phyloP scores from a whole-genome alignment of 2,113 vertebrate species.

The Formicarius rufipectus region DNA sequence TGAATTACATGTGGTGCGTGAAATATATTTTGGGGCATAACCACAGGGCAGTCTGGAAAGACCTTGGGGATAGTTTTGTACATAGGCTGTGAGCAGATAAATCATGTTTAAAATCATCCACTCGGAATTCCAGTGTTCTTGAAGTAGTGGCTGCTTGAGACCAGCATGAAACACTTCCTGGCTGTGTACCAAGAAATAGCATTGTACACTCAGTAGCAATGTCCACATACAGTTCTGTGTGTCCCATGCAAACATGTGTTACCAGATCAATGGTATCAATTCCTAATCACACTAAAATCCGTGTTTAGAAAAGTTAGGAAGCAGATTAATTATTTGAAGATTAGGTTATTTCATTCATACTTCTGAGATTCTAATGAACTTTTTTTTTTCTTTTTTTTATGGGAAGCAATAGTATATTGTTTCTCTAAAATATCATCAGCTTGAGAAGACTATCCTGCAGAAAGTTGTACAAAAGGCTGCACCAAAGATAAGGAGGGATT shows the following conservation, averaged over 20 bases:
- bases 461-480: neutral
- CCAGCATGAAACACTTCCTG: neutral
- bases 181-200: neutral
- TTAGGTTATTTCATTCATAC: neutral
- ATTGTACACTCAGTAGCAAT: neutral
- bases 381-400: neutral
- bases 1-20: constrained; percentile 7
- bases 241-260: neutral
- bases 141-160: neutral
- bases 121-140: constrained; percentile 27
- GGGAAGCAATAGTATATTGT: neutral
- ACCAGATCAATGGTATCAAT: neutral
- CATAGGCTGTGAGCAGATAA: constrained; percentile 25
- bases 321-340: neutral
- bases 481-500: neutral
- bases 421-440: neutral
- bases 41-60: constrained; percentile 4
- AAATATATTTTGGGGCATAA: constrained; percentile 43
- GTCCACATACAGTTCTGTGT: neutral
- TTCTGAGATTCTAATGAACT: neutral
- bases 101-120: constrained; percentile 37
- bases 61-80: constrained; percentile 26
- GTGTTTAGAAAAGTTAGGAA: neutral
- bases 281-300: neutral
- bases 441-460: neutral